Evolutionary conservation across 2,113 vertebrate genomes (phyloP), one percentile per base, ranked within the genome.

Genomic region (Tachycineta bicolor): DNA sequence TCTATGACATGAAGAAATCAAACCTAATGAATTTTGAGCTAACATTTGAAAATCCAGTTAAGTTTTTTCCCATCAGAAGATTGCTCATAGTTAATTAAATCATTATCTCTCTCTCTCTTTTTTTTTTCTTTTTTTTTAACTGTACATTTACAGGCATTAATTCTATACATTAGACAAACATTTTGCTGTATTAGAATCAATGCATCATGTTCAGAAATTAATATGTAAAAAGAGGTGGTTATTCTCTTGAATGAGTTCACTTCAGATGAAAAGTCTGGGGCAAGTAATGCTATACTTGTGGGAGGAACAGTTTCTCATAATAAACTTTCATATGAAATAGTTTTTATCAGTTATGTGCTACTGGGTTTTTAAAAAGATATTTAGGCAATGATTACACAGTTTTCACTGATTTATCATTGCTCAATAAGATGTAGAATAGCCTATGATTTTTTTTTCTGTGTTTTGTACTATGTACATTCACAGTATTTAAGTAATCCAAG

Each of bases 41-140:
- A 70, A 87, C 60, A 69, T 96, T 97, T 97, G 86, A 95, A 97
- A 97, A 97, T 68, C 39, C 69, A 94, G 69, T 94, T 96, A 96
- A 79, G 34, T 55, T 74, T 80, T 96, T 97, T 95, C 74, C 73
- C 73, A 84, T 84, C 86, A 64, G 44, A 96, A 91, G 39, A 75
- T 86, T 89, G 91, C 84, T 89, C 73, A 93, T 85, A 96, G 29
- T 95, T 91, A 95, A 94, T 96, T 89, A 96, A 96, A 97, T 90
- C 53, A 84, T 22, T 79, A 68, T 83, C 12, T 94, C 50, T 93
- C 37, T 37, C 37, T 37, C 9, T 37, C 9, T 37, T 37, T 37
- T 37, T 37, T 37, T 37, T 37, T 37, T 37, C 7, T 58, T 41
- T 25, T 19, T 90, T 47, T 90, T 47, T 12, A 11, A 41, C 89